Conservation (phyloP, 1,140 invertebrate genomes). For the Drosophila erecta region DNA sequence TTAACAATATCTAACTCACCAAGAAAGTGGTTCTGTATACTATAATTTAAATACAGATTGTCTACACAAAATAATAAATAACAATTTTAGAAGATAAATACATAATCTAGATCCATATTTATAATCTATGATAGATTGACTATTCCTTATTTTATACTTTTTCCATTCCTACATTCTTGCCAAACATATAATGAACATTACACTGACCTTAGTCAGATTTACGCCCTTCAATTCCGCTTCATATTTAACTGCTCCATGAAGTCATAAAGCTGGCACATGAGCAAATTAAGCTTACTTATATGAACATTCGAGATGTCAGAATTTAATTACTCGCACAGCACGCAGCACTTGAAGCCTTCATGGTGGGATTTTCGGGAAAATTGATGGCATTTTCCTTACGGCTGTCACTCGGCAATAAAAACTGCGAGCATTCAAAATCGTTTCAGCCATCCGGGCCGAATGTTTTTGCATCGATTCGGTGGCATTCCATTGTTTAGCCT, state of each 20-base stretch:
- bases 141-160: too few species aligned
- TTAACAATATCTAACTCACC: too few species aligned
- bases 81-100: too few species aligned
- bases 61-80: neutral
- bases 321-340: constrained; percentile 63
- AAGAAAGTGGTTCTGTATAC: too few species aligned
- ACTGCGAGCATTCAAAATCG: constrained; percentile 7
- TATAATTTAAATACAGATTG: too few species aligned
- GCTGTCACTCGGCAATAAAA: constrained; percentile 45
- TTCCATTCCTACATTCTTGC: too few species aligned
- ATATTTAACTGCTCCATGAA: constrained; percentile 5
- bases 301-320: constrained; percentile 41
- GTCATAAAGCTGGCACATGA: constrained; percentile 42
- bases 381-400: constrained; percentile 42
- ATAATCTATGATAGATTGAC: too few species aligned
- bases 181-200: constrained; percentile 18
- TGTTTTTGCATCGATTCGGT: constrained; percentile 28
- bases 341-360: constrained; percentile 56
- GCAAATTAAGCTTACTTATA: constrained; percentile 61
- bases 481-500: constrained; percentile 73
- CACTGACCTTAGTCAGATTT: constrained; percentile 23
- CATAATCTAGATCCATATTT: too few species aligned
- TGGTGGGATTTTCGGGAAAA: constrained; percentile 39
- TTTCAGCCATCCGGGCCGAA: neutral
- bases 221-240: constrained; percentile 12